Base-by-base conservation (phyloP, 1,140 invertebrate species). In the Bombus confusus region DNA sequence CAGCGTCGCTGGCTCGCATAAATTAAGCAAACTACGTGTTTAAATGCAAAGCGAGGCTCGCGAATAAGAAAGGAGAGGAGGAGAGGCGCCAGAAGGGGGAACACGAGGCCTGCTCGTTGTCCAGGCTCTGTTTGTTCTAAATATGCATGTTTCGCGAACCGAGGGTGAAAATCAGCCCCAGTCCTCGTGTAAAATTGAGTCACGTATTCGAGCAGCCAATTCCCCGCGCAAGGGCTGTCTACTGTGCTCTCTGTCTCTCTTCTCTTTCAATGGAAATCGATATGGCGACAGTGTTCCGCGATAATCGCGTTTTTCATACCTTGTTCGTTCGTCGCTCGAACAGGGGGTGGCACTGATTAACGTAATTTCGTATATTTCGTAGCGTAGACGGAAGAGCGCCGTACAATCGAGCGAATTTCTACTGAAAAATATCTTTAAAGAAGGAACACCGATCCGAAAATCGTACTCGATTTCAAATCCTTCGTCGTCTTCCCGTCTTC, bases 11-110 rank as follows among this genome's bases (percentile, higher is more conserved):
- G 52, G 41, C 39, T 62, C 82, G 88, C 86, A 89, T 89, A 89
- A 89, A 87, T 89, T 89, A 87, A 84, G 81, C 79, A 80, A 89
- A 87, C 88, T 89, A 87, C 83, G 80, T 87, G 82, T 86, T 89
- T 86, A 87, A 89, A 89, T 87, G 88, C 88, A 89, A 87, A 89
- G 83, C 78, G 52, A 73, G 74, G 13, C 72, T 62, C 31, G 71
- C 34, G 86, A 73, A 76, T 79, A 68, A 86, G 73, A 88, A 37
- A 31, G 6, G 6, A 34, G 66, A 41, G 25, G 66, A 41, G 25
- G 25, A 22, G 47, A 13, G 37, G 28, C 62, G n/a, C 31, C 15
- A 12, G 43, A 22, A 25, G 8, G 28, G 41, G 41, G 12, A 13
- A 1, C 22, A 3, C 31, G 18, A 52, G 34, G 18, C n/a, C 15